phyloP scores from a whole-genome alignment of 1,140 invertebrate species.

The Periplaneta americana region DNA sequence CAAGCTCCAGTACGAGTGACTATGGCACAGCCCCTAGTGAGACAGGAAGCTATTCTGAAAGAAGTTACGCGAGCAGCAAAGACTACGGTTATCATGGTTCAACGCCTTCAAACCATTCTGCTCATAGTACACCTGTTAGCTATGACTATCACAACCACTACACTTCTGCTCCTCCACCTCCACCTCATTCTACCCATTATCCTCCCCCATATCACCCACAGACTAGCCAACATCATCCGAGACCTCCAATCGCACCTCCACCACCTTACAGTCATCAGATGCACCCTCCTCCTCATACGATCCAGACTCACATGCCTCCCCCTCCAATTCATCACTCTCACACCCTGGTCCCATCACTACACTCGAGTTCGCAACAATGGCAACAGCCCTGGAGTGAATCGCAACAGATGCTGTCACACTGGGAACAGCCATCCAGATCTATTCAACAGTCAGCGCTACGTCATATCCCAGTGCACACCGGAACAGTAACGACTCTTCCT shows the following conservation, averaged over 20 bases:
- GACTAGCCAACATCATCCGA: not conserved
- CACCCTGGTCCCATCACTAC: not conserved
- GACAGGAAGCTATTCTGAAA: constrained; percentile 12
- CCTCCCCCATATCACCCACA: constrained; percentile 11
- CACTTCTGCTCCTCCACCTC: constrained; percentile 11
- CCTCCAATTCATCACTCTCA: constrained; percentile 13
- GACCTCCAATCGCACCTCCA: constrained; percentile 15
- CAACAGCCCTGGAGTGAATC: not conserved
- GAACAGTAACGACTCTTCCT: constrained; percentile 7
- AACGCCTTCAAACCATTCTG: constrained; percentile 3
- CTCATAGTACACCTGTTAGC: constrained; percentile 16
- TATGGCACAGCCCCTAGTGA: constrained; percentile 49
- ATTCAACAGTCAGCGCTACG: not conserved
- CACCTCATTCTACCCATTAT: constrained; percentile 13
- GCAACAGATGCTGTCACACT: not conserved
- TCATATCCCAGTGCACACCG: constrained; percentile 8
- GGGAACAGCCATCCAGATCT: not conserved
- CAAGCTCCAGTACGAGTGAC: constrained; percentile 45
- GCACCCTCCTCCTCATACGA: constrained; percentile 1
- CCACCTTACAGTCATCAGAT: constrained; percentile 14
- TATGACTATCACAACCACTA: constrained; percentile 23
- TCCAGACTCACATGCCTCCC: constrained; percentile 14
- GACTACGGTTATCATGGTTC: constrained; percentile 13
- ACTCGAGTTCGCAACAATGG: not conserved
- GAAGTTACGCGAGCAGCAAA: constrained; percentile 8